phyloP scores from a whole-genome alignment of 2,797 vertebrate species.

The Rhabdomys pumilio region DNA sequence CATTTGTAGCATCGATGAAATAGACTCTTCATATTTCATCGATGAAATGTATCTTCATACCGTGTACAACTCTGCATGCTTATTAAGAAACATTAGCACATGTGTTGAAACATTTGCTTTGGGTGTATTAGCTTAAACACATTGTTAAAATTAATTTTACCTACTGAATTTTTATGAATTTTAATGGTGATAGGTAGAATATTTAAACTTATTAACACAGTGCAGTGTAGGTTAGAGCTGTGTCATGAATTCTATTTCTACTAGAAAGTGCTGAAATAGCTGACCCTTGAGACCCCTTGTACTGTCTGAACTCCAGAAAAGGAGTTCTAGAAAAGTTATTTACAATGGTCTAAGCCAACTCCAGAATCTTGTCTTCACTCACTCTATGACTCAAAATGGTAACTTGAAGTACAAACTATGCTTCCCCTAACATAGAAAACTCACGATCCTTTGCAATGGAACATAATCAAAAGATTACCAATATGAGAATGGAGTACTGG shows the following conservation, averaged over 20 bases:
- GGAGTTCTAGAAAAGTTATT: background rate
- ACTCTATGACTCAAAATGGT: background rate
- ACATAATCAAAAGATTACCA: background rate
- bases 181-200: background rate
- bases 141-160: constrained; percentile 20
- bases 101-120: background rate
- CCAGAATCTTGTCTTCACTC: background rate
- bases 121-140: background rate
- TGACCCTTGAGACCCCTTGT: background rate
- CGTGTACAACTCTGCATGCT: background rate
- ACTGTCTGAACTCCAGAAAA: background rate
- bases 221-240: background rate
- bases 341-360: background rate
- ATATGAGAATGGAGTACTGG: background rate
- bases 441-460: background rate
- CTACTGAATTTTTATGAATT: background rate
- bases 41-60: background rate
- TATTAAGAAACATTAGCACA: constrained; percentile 25
- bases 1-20: background rate
- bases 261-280: constrained; percentile 13
- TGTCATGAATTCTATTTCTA: background rate
- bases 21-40: background rate
- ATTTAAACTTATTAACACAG: background rate
- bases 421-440: background rate
- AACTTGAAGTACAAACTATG: background rate